Evolutionary conservation across 2,888 invertebrate species (phyloP), one percentile per base, ranked within the genome.

Genomic region (Drosophila eohydei): DNA sequence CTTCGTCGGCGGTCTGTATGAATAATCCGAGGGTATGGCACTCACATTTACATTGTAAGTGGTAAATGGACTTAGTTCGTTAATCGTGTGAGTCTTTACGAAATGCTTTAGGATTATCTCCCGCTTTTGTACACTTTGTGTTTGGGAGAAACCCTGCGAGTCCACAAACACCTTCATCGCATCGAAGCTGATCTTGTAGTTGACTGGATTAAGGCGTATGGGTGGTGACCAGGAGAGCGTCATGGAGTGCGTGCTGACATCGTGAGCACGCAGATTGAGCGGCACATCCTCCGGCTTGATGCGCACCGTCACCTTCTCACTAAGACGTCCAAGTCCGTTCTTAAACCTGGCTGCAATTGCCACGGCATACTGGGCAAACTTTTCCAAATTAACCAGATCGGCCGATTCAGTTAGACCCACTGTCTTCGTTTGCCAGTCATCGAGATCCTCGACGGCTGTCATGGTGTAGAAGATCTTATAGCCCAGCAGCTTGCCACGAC

Each of bases 251-350:
- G 98, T 98, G 77, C 97, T 97, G 11, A 98, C 97, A 88, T 97
- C 97, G 90, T 97, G 97, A 36, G 98, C 98, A 86, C 97, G 95
- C 63, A 98, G 94, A 89, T 97, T 95, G 84, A 97, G 94, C 74
- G 98, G 98, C 81, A 98, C 98, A 94, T 98, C 98, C 93, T 97
- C 97, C 1, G 98, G 97, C 92, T 96, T 97, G 2, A 98, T 97
- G 93, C 97, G 97, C 2, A 98, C 98, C 3, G 96, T 97, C 1
- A 97, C 95, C 91, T 97, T 97, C 90, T 97, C 97, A 65, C 98
- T 98, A 58, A 98, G 94, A 67, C 97, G 94, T 36, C 98, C 98
- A 28, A 98, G 94, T 11, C 97, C 97, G 71, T 94, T 95, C 85
- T 96, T 95, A 50, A 97, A 97, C 88, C 95, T 95, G 0, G 97